Evolutionary conservation across 2,113 vertebrate genomes (phyloP).

Genomic region (Thalassarche chlororhynchos): DNA sequence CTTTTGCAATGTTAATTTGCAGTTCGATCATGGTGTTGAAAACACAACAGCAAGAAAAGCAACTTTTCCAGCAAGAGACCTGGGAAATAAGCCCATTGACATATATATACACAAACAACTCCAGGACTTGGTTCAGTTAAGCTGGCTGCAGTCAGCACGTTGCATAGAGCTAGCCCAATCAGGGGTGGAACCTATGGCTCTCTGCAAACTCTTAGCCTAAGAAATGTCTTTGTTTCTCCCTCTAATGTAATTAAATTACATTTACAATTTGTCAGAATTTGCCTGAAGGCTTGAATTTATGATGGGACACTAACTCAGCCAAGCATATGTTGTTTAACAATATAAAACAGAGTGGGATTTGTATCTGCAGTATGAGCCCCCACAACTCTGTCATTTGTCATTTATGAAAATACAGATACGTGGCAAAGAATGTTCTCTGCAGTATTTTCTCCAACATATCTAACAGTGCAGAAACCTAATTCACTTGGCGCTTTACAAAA

Average conservation of each 20-base stretch:
- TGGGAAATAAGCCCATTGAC: background rate
- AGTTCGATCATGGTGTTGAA: background rate
- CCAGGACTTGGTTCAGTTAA: background rate
- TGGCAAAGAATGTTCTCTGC: background rate
- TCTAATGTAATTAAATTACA: background rate
- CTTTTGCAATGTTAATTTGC: background rate
- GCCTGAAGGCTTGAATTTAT: background rate
- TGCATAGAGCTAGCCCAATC: background rate
- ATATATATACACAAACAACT: background rate
- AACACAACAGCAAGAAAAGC: background rate
- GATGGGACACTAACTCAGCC: background rate
- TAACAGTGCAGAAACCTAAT: background rate
- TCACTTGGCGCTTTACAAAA: background rate
- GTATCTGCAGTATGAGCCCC: background rate
- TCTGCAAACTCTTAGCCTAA: background rate
- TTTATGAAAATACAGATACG: background rate
- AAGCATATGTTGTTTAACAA: background rate
- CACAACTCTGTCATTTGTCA: background rate
- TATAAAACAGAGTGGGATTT: background rate
- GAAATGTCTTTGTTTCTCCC: background rate
- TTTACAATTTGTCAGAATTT: background rate
- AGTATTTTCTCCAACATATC: background rate
- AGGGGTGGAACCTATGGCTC: background rate
- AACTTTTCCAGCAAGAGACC: background rate
- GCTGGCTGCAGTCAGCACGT: rapidly evolving